phyloP scores from a whole-genome alignment of 2,113 vertebrate species.

The Albula glossodonta region DNA sequence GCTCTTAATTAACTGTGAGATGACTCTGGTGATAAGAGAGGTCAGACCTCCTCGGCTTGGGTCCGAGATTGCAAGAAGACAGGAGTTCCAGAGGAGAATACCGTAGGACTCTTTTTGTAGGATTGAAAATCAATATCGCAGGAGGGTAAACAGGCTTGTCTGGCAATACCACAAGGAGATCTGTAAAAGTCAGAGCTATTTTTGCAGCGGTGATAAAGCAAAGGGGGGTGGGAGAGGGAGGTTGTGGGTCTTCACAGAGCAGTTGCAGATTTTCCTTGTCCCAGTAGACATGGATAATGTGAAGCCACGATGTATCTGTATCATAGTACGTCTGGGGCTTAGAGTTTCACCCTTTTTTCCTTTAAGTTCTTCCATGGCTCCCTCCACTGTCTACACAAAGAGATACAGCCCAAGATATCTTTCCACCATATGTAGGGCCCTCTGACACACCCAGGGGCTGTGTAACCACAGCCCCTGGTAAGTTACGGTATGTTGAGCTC shows the following conservation, averaged over 20 bases:
- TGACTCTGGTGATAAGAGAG: background rate
- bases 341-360: background rate
- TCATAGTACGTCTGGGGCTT: background rate
- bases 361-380: too few species aligned
- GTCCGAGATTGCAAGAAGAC: background rate
- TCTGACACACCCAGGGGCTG: too few species aligned
- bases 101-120: background rate
- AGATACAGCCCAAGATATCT: background rate
- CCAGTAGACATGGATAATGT: background rate
- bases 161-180: background rate
- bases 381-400: background rate
- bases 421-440: too few species aligned
- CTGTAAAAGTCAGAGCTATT: slow-evolving; percentile 65
- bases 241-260: slow-evolving; percentile 27
- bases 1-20: slow-evolving; percentile 9
- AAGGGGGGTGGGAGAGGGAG: slow-evolving; percentile 45
- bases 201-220: slow-evolving; percentile 59
- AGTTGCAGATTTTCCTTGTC: background rate
- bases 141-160: background rate
- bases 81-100: background rate
- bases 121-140: background rate
- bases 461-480: too few species aligned
- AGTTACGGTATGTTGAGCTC: too few species aligned
- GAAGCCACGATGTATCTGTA: background rate
- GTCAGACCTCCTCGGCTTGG: background rate